Percentiles rank a stretch among this genome's conserved stretches.
Evolutionary conservation across 2,797 vertebrate species (phyloP).

Genomic region (Ctenosaura bakeri): DNA sequence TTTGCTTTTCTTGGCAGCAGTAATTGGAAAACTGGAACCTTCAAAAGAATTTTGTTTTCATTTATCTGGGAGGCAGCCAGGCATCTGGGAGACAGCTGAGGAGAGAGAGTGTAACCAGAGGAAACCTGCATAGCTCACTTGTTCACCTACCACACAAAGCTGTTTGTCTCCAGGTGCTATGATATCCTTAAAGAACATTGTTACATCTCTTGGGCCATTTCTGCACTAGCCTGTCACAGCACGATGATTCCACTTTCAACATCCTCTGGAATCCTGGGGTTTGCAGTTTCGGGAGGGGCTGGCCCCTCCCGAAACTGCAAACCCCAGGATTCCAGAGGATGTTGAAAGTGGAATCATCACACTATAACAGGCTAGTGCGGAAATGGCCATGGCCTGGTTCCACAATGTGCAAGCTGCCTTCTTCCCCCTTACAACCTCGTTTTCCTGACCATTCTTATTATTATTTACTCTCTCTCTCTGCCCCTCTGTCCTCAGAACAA

Average conservation of each 20-base stretch:
- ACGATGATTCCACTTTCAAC: too few species aligned
- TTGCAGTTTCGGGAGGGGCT: too few species aligned
- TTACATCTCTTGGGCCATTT: not conserved
- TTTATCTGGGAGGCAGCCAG: constrained; percentile 69
- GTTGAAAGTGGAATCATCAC: too few species aligned
- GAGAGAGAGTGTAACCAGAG: constrained; percentile 17
- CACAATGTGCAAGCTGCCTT: not conserved
- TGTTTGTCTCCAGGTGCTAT: not conserved
- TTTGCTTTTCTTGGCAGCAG: constrained; percentile 80
- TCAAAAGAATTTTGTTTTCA: constrained; percentile 83
- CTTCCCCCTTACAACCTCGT: not conserved
- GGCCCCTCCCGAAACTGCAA: too few species aligned
- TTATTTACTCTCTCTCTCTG: not conserved
- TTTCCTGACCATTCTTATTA: not conserved
- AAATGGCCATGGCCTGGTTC: not conserved
- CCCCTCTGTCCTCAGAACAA: not conserved
- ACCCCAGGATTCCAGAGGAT: too few species aligned
- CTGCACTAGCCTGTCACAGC: too few species aligned
- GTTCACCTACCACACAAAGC: not conserved
- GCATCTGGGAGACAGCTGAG: constrained; percentile 79
- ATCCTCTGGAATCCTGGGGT: too few species aligned
- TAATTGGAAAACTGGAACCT: constrained; percentile 82
- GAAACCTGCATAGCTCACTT: not conserved
- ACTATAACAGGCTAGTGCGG: too few species aligned
- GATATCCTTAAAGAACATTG: not conserved